Evolutionary conservation across 2,113 vertebrate species (phyloP).

Genomic region (Euleptes europaea): DNA sequence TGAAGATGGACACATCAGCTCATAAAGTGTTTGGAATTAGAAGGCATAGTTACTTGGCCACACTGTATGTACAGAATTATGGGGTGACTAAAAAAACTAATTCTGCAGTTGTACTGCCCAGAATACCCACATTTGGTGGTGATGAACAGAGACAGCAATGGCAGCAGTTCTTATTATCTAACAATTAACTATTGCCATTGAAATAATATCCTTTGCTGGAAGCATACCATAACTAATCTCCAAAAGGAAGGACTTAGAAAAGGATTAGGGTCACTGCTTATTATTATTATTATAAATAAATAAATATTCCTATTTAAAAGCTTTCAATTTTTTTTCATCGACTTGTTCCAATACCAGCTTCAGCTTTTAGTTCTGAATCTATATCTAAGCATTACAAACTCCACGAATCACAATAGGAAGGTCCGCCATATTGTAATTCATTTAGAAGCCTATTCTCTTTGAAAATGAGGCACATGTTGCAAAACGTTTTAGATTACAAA

Average conservation of each 20-base stretch:
- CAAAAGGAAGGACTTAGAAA: background rate
- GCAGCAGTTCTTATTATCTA: background rate
- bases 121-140: background rate
- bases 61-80: too few species aligned
- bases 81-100: background rate
- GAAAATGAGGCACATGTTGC: background rate
- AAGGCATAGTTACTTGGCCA: too few species aligned
- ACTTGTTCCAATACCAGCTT: background rate
- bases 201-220: background rate
- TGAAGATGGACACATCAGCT: too few species aligned
- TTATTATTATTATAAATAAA: background rate
- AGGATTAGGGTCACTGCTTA: background rate
- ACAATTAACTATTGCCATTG: background rate
- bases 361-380: background rate
- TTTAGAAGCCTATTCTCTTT: background rate
- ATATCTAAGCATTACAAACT: background rate
- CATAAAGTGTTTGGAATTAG: too few species aligned
- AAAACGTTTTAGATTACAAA: background rate
- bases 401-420: background rate
- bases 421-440: background rate
- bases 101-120: background rate
- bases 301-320: background rate
- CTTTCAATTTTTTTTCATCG: constrained; percentile 4
- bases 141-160: background rate
- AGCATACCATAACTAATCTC: background rate